phyloP scores from a whole-genome alignment of 2,888 invertebrate genomes.

The Hirtodrosophila duncani region DNA sequence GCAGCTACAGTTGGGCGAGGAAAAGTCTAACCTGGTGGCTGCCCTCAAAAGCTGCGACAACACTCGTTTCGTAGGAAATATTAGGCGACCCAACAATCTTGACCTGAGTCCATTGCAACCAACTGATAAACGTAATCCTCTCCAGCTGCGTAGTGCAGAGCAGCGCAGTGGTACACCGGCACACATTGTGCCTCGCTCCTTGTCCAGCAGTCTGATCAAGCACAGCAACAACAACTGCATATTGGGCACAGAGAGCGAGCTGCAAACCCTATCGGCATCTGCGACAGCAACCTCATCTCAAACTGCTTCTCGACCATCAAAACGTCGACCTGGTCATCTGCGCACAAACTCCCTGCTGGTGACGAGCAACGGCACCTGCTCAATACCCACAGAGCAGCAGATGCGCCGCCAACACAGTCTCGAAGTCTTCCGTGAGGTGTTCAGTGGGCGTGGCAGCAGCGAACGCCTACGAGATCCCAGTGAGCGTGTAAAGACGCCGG shows the following conservation, averaged over 20 bases:
- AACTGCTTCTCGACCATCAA: slow-evolving; percentile 26
- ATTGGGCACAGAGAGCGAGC: slow-evolving; percentile 52
- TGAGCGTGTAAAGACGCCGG: slow-evolving; percentile 88
- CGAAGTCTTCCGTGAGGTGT: slow-evolving; percentile 87
- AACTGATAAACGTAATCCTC: slow-evolving; percentile 31
- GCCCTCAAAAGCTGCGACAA: slow-evolving; percentile 49
- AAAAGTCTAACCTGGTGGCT: slow-evolving; percentile 77
- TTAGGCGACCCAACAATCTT: slow-evolving; percentile 74
- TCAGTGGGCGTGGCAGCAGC: slow-evolving; percentile 83
- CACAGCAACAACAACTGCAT: slow-evolving; percentile 43
- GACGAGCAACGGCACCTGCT: slow-evolving; percentile 24
- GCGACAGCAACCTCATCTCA: background rate
- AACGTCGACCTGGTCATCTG: slow-evolving; percentile 59
- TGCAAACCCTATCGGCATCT: slow-evolving; percentile 39
- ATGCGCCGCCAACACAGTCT: slow-evolving; percentile 83
- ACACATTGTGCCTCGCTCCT: slow-evolving; percentile 70
- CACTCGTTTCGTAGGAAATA: slow-evolving; percentile 22
- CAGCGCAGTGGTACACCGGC: slow-evolving; percentile 66
- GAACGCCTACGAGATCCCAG: slow-evolving; percentile 85
- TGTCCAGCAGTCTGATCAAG: slow-evolving; percentile 66
- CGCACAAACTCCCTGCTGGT: slow-evolving; percentile 61
- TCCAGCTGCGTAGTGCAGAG: slow-evolving; percentile 57
- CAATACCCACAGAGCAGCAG: slow-evolving; percentile 60
- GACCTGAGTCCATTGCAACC: slow-evolving; percentile 66
- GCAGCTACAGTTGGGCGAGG: slow-evolving; percentile 65